Evolutionary conservation across 2,888 invertebrate genomes (phyloP).

Genomic region (Lathronympha strigana): DNA sequence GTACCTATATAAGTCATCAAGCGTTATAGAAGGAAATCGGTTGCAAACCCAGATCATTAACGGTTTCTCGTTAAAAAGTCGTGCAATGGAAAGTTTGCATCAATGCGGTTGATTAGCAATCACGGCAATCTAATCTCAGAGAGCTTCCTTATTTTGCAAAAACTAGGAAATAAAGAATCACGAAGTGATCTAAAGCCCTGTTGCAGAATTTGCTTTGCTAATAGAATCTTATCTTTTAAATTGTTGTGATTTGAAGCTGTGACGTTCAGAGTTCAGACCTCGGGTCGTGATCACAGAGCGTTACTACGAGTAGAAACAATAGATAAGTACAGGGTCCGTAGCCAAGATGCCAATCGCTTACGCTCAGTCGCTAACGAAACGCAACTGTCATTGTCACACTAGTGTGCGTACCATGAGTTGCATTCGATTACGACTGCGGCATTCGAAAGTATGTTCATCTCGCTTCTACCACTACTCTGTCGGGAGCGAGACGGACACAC

Average conservation of each 20-base stretch:
- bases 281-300: background rate
- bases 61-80: slow-evolving; percentile 15
- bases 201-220: slow-evolving; percentile 5
- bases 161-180: slow-evolving; percentile 30
- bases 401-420: too few species aligned
- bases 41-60: slow-evolving; percentile 26
- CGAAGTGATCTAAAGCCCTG: slow-evolving; percentile 18
- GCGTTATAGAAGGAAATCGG: slow-evolving; percentile 10
- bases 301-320: too few species aligned
- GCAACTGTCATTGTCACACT: too few species aligned
- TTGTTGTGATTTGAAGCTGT: background rate
- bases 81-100: slow-evolving; percentile 26
- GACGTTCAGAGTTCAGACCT: too few species aligned
- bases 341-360: too few species aligned
- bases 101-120: slow-evolving; percentile 22
- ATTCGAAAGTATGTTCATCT: too few species aligned
- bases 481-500: too few species aligned
- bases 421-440: too few species aligned
- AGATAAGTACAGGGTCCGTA: too few species aligned
- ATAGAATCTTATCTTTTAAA: slow-evolving; percentile 3
- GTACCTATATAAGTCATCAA: slow-evolving; percentile 6
- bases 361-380: too few species aligned
- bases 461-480: too few species aligned
- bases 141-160: slow-evolving; percentile 34
- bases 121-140: slow-evolving; percentile 7